These are phyloP conservation scores for Acanthurus tractus DNA, from an alignment of 2,797 vertebrate species.

Conservation along the genomic window DNA sequence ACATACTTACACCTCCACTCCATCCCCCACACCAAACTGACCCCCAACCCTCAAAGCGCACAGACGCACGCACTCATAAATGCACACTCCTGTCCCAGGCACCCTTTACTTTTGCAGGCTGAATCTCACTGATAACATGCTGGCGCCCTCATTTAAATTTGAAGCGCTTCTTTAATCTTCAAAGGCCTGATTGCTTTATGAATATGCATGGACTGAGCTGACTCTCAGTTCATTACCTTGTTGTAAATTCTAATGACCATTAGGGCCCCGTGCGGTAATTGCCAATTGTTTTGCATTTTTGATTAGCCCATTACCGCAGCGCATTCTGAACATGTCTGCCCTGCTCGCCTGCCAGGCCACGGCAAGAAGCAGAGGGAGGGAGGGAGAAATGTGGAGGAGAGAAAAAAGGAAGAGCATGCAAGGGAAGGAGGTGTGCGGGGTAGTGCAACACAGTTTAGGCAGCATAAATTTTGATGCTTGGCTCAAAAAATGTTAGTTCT, in stretches of 20 bases:
- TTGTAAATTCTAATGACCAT: slow-evolving; percentile 99
- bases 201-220: slow-evolving; percentile 99
- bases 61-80: slow-evolving; percentile 60
- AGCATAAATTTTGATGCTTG: slow-evolving; percentile 50
- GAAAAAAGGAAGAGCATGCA: slow-evolving; percentile 23
- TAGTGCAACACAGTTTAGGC: slow-evolving; percentile 47
- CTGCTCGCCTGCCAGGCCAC: slow-evolving; percentile 89
- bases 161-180: slow-evolving; percentile 99
- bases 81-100: slow-evolving; percentile 77
- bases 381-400: slow-evolving; percentile 16
- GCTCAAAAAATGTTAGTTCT: slow-evolving; percentile 56
- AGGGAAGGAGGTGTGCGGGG: slow-evolving; percentile 33
- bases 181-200: slow-evolving; percentile 99
- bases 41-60: slow-evolving; percentile 58
- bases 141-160: slow-evolving; percentile 99
- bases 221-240: slow-evolving; percentile 99
- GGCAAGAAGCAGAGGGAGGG: slow-evolving; percentile 54
- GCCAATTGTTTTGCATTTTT: slow-evolving; percentile 99
- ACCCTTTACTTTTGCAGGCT: slow-evolving; percentile 93
- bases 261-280: slow-evolving; percentile 99
- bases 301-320: slow-evolving; percentile 99
- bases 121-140: slow-evolving; percentile 99
- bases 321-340: slow-evolving; percentile 99
- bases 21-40: slow-evolving; percentile 63
- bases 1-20: slow-evolving; percentile 58